Evolutionary conservation across 1,140 invertebrate genomes (phyloP).

Genomic region (Euschistus heros): DNA sequence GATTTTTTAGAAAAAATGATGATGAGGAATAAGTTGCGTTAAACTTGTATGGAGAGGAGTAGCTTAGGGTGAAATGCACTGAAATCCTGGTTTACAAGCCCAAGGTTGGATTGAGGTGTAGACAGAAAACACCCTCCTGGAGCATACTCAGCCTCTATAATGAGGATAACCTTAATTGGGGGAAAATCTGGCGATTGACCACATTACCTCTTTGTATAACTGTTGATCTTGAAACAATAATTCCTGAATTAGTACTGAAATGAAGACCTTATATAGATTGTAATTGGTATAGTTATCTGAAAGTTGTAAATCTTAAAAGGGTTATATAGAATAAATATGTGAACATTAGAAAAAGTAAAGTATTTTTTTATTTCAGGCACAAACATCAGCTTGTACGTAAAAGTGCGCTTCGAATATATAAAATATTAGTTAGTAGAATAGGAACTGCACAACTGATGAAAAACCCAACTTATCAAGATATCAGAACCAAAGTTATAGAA

Average conservation of each 20-base stretch:
- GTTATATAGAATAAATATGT: not conserved
- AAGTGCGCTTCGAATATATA: not conserved
- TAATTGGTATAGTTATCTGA: not conserved
- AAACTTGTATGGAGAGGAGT: too few species aligned
- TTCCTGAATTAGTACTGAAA: not conserved
- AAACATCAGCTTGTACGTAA: slow-evolving; percentile 1
- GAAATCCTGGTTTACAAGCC: too few species aligned
- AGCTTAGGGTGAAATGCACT: too few species aligned
- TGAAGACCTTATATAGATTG: not conserved
- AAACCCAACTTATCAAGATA: not conserved
- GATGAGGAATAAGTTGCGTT: too few species aligned
- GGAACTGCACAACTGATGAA: not conserved
- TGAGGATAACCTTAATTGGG: too few species aligned
- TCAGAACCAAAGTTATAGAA: not conserved
- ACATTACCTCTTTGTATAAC: not conserved
- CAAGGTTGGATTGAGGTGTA: too few species aligned
- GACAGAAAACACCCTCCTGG: too few species aligned
- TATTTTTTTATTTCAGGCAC: not conserved
- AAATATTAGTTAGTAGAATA: not conserved
- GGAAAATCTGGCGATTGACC: not conserved
- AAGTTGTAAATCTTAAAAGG: too few species aligned
- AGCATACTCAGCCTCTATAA: too few species aligned
- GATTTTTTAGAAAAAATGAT: too few species aligned
- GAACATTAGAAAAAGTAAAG: not conserved
- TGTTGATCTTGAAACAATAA: not conserved